Evolutionary conservation across 2,888 invertebrate species (phyloP).

Genomic region (Trichogramma evanescens): DNA sequence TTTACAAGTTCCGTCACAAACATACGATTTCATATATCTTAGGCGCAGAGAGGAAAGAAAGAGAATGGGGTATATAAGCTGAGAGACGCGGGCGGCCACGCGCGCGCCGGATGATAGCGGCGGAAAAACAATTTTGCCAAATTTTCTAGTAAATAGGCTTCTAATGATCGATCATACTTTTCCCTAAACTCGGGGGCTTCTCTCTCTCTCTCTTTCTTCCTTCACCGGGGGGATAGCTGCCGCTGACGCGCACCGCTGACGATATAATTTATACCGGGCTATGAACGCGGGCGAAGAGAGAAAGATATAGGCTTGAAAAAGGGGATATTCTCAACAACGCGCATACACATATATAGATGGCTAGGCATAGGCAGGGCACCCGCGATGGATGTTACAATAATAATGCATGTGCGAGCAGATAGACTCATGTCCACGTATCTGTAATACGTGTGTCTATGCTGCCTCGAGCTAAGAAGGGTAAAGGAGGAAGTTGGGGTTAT

Average conservation of each 20-base stretch:
- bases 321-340: no score
- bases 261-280: constrained; percentile 46
- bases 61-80: no score
- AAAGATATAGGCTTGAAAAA: background rate
- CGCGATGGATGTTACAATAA: no score
- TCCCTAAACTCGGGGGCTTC: constrained; percentile 12
- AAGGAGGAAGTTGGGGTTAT: constrained; percentile 19
- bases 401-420: no score
- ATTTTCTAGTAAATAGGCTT: constrained; percentile 43
- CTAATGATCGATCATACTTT: constrained; percentile 45
- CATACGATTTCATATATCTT: no score
- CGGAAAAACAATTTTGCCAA: constrained; percentile 37
- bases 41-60: no score
- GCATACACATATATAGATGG: no score
- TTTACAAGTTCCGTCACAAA: no score
- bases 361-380: no score
- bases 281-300: background rate
- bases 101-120: background rate
- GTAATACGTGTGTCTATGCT: background rate
- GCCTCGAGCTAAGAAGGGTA: constrained; percentile 17
- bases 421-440: no score
- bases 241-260: constrained; percentile 38
- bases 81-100: background rate
- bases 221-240: constrained; percentile 31
- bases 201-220: background rate